A percentile compares a stretch with the other conserved stretches of the same genome.
phyloP scores from a whole-genome alignment of 1,140 invertebrate genomes.

The Macrobrachium rosenbergii region DNA sequence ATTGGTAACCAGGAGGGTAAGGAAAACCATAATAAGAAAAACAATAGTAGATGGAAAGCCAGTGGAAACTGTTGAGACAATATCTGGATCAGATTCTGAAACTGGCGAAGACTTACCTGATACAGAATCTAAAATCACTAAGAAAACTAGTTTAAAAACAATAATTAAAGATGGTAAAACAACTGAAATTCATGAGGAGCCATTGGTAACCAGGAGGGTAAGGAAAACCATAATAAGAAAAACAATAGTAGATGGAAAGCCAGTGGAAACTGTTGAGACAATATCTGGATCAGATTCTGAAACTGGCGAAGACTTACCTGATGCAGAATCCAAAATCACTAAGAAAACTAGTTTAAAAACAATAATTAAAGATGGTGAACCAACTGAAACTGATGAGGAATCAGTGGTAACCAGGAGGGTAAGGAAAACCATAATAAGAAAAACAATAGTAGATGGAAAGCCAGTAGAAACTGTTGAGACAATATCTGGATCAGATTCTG shows the following conservation, averaged over 20 bases:
- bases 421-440: conserved; percentile 6
- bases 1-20: conserved; percentile 4
- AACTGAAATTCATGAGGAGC: conserved; percentile 7
- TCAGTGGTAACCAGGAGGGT: neutral
- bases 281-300: neutral
- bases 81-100: neutral
- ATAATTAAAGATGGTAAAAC: neutral
- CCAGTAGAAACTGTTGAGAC: conserved; percentile 9
- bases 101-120: neutral
- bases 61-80: neutral
- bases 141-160: neutral
- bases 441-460: conserved; percentile 7
- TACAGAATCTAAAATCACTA: neutral
- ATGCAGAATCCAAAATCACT: neutral
- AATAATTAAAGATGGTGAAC: neutral
- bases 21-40: conserved; percentile 25
- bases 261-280: conserved; percentile 2
- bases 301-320: neutral
- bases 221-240: conserved; percentile 24
- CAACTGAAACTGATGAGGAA: neutral
- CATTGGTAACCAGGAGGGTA: conserved; percentile 5
- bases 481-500: neutral
- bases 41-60: conserved; percentile 26
- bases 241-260: conserved; percentile 28
- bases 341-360: neutral